These are phyloP conservation scores for Colossoma macropomum DNA, from an alignment of 2,113 vertebrate genomes.

Conservation along the genomic window DNA sequence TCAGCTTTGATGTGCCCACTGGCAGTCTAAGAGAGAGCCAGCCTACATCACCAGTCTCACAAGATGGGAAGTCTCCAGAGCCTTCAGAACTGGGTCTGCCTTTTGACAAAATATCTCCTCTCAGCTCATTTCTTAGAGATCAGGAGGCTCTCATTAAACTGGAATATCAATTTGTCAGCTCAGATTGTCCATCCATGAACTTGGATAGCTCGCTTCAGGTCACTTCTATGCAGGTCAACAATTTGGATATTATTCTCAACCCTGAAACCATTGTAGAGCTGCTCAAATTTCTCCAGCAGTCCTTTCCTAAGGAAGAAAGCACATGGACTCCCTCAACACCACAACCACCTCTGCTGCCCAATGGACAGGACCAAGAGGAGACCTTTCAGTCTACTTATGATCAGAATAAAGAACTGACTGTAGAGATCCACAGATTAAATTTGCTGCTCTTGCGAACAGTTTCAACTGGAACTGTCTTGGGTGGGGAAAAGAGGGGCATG, in stretches of 20 bases:
- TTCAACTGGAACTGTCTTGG: conserved; percentile 73
- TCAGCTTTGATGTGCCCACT: conserved; percentile 94
- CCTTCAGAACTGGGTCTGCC: conserved; percentile 54
- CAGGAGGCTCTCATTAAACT: conserved; percentile 93
- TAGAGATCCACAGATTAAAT: conserved; percentile 95
- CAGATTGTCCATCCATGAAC: conserved; percentile 95
- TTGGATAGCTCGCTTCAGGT: conserved; percentile 93
- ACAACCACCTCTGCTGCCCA: conserved; percentile 74
- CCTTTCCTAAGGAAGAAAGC: conserved; percentile 92
- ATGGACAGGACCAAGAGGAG: conserved; percentile 74
- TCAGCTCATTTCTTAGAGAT: conserved; percentile 76
- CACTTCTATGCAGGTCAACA: conserved; percentile 93
- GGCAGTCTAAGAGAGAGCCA: conserved; percentile 91
- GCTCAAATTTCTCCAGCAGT: conserved; percentile 95
- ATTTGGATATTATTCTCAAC: conserved; percentile 96
- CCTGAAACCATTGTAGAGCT: conserved; percentile 98
- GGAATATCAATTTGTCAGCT: conserved; percentile 97
- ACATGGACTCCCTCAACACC: conserved; percentile 75
- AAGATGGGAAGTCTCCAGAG: conserved; percentile 62
- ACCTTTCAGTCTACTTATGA: conserved; percentile 87
- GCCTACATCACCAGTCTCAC: conserved; percentile 83
- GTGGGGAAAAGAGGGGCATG: conserved; percentile 87
- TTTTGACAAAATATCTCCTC: conserved; percentile 62
- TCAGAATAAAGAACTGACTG: conserved; percentile 91
- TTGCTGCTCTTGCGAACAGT: conserved; percentile 91